phyloP scores from a whole-genome alignment of 1,140 invertebrate genomes.

The Zaprionus tsacasi region DNA sequence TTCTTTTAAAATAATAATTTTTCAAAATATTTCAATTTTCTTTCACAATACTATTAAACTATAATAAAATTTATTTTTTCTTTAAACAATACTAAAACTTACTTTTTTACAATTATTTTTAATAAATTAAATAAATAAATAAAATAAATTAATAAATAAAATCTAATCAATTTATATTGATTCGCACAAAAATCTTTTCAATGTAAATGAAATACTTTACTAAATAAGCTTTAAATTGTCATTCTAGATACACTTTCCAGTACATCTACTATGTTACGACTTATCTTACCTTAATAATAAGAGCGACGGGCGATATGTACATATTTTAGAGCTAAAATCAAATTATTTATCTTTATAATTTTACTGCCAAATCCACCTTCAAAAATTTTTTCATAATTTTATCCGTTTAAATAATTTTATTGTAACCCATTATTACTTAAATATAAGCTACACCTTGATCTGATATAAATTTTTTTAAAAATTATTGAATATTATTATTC shows the following conservation, averaged over 20 bases:
- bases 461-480: constrained; percentile 84
- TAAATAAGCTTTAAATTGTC: constrained; percentile 85
- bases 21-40: constrained; percentile 75
- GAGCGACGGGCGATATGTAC: constrained; percentile 83
- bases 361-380: constrained; percentile 86
- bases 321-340: constrained; percentile 85
- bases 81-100: constrained; percentile 84
- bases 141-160: constrained; percentile 84
- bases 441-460: constrained; percentile 86
- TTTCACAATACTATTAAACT: constrained; percentile 84
- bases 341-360: constrained; percentile 83
- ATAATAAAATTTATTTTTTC: constrained; percentile 84
- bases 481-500: constrained; percentile 84
- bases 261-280: constrained; percentile 90
- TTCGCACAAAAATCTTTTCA: constrained; percentile 38
- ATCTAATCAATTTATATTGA: constrained; percentile 32
- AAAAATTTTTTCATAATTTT: constrained; percentile 76
- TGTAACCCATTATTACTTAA: constrained; percentile 85
- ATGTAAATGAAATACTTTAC: constrained; percentile 42
- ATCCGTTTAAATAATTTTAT: constrained; percentile 83
- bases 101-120: constrained; percentile 79
- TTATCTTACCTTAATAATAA: constrained; percentile 81
- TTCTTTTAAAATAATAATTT: constrained; percentile 85
- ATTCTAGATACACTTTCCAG: constrained; percentile 88
- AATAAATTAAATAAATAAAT: constrained; percentile 84